Evolutionary conservation across 1,140 invertebrate species (phyloP).

Genomic region (Aphidius gifuensis): DNA sequence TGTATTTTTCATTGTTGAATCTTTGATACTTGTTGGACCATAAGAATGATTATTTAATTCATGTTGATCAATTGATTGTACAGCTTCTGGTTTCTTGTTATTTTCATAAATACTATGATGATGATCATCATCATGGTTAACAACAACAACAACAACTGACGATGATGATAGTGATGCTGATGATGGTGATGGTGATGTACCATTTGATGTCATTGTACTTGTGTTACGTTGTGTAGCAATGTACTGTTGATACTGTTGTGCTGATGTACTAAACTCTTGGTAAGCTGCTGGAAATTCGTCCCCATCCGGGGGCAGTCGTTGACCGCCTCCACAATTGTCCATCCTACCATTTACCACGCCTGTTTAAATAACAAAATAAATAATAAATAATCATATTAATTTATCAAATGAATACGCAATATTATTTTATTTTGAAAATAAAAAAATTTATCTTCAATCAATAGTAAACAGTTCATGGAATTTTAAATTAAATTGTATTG

Average conservation of each 20-base stretch:
- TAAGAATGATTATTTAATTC: constrained; percentile 1
- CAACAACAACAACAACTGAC: no score
- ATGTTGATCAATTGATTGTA: constrained; percentile 1
- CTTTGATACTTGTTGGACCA: constrained; percentile 1
- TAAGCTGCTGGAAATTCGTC: constrained; percentile 80
- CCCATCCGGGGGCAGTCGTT: constrained; percentile 79
- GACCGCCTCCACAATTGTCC: constrained; percentile 49
- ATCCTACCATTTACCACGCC: constrained; percentile 48
- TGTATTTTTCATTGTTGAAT: constrained; percentile 5
- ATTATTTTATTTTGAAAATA: no score
- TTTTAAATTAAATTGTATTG: no score
- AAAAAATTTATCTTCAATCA: no score
- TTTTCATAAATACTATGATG: neutral
- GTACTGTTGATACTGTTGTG: constrained; percentile 37
- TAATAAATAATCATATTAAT: neutral
- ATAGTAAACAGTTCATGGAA: no score
- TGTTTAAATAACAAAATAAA: constrained; percentile 29
- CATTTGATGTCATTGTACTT: constrained; percentile 7
- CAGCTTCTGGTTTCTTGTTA: neutral
- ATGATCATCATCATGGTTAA: no score
- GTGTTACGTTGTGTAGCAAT: constrained; percentile 28
- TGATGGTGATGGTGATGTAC: neutral
- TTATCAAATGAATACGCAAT: no score
- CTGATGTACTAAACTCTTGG: constrained; percentile 56
- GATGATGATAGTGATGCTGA: no score